These are phyloP conservation scores for Anguilla japonica DNA, from an alignment of 2,113 vertebrate genomes.

Conservation along the genomic window DNA sequence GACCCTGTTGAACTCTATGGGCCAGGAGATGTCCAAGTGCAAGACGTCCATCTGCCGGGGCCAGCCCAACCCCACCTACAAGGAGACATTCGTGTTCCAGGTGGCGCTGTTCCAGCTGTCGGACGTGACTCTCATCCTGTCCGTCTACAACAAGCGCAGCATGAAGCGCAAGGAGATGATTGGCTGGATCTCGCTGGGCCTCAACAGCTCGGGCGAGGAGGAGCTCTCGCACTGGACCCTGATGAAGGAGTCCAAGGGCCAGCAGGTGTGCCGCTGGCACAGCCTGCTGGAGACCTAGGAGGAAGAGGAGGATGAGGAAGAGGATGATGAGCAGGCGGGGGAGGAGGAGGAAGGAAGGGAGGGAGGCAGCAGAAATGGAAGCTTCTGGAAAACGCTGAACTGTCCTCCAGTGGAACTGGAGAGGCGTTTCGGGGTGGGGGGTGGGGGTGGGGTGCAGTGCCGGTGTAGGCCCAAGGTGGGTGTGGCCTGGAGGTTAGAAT, in stretches of 20 bases:
- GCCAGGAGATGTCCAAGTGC: constrained; percentile 98
- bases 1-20: constrained; percentile 96
- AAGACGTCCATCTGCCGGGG: constrained; percentile 94
- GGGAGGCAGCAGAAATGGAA: neutral
- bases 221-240: constrained; percentile 95
- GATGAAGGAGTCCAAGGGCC: constrained; percentile 97
- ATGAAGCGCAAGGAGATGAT: constrained; percentile 99
- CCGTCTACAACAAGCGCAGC: constrained; percentile 96
- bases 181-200: constrained; percentile 95
- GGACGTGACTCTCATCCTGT: constrained; percentile 95
- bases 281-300: constrained; percentile 86
- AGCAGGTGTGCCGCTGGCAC: constrained; percentile 96
- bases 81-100: constrained; percentile 97
- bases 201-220: constrained; percentile 97
- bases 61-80: constrained; percentile 95
- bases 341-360: neutral
- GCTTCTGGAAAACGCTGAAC: neutral
- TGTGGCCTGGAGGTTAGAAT: neutral
- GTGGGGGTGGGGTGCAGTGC: too few relatives aligned
- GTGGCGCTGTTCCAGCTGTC: constrained; percentile 97
- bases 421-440: neutral
- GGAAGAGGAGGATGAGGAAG: neutral
- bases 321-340: neutral
- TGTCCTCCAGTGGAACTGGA: neutral
- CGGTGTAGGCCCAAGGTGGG: too few relatives aligned